phyloP scores from a whole-genome alignment of 2,113 vertebrate genomes.

The Calyptomena viridis region DNA sequence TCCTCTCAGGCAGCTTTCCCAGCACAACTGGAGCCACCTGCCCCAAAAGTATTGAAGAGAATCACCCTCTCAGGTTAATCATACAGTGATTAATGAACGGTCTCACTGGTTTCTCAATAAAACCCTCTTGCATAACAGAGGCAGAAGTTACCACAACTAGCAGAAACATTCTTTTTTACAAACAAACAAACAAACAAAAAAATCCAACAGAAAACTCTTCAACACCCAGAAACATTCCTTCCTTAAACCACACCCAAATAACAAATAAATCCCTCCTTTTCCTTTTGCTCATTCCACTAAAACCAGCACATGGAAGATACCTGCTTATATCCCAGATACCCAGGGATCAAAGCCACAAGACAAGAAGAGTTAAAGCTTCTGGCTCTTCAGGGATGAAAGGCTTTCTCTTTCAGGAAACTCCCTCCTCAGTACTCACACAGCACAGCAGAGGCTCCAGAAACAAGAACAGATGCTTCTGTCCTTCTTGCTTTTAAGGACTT shows the following conservation, averaged over 20 bases:
- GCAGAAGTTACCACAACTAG: neutral
- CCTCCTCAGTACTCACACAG: neutral
- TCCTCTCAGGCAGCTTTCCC: neutral
- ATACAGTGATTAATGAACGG: rapidly evolving
- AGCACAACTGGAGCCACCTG: neutral
- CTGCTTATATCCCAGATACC: rapidly evolving
- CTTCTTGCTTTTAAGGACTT: neutral
- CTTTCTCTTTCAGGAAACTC: rapidly evolving
- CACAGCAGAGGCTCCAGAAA: rapidly evolving
- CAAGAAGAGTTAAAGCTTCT: neutral
- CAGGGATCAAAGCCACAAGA: rapidly evolving
- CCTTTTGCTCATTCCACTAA: neutral
- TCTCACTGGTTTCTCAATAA: neutral
- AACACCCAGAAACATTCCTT: neutral
- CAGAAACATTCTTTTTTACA: neutral
- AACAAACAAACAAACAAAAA: too few species aligned
- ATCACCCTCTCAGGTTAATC: neutral
- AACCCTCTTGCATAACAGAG: neutral
- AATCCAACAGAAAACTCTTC: neutral
- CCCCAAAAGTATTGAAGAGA: rapidly evolving
- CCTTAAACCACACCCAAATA: neutral
- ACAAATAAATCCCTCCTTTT: neutral
- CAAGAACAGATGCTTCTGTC: rapidly evolving
- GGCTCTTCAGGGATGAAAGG: rapidly evolving
- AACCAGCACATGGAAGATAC: rapidly evolving